Evolutionary conservation across 92 coral and sea anemone genomes (phyloP).

Genomic region (Scolanthus callimorphus): DNA sequence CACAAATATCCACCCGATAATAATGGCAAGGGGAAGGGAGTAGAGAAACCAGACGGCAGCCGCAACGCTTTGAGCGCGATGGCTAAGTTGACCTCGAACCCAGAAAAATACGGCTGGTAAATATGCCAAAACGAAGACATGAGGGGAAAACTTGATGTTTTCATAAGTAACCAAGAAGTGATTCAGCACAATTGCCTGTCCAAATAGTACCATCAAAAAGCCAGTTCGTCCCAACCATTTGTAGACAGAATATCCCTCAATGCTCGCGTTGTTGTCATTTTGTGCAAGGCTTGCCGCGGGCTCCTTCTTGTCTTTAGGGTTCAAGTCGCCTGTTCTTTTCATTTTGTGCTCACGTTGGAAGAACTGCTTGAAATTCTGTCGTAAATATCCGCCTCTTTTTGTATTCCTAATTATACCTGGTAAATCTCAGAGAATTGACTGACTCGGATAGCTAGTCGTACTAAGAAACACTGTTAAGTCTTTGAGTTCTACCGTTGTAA

Average conservation of each 20-base stretch:
- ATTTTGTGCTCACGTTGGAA: too few species aligned
- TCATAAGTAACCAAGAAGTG: constrained; percentile 18
- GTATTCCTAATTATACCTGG: too few species aligned
- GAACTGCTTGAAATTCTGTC: too few species aligned
- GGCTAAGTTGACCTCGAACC: constrained; percentile 35
- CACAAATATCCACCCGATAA: constrained; percentile 27
- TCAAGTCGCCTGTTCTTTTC: too few species aligned
- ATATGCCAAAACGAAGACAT: constrained; percentile 25
- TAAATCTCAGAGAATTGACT: too few species aligned
- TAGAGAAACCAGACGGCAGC: constrained; percentile 40
- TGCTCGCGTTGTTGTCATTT: too few species aligned
- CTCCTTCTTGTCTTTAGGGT: too few species aligned
- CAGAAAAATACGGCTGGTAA: constrained; percentile 31
- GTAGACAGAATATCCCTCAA: constrained; percentile 10
- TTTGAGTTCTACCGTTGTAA: too few species aligned
- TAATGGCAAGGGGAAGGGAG: constrained; percentile 14
- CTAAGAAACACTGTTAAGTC: too few species aligned
- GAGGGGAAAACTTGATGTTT: constrained; percentile 23
- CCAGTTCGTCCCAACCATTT: constrained; percentile 23
- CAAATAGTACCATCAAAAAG: constrained; percentile 18
- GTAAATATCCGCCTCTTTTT: too few species aligned
- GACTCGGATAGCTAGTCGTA: too few species aligned
- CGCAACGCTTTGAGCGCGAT: constrained; percentile 22
- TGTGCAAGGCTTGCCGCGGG: too few species aligned
- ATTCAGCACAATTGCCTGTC: constrained; percentile 16